phyloP scores from a whole-genome alignment of 2,888 invertebrate species.

The Dicyrtomina minuta region DNA sequence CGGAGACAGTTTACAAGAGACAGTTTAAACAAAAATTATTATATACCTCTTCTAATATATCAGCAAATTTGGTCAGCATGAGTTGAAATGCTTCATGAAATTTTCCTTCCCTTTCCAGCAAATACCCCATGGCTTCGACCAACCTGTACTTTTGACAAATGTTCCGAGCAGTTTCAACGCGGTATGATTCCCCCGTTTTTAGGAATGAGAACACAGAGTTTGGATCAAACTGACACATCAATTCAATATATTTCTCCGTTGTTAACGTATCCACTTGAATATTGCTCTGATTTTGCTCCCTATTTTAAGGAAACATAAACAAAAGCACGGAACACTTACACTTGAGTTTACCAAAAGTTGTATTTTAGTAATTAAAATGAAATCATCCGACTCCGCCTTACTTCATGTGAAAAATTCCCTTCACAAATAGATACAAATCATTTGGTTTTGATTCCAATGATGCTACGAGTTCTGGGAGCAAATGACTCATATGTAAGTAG shows the following conservation, averaged over 20 bases:
- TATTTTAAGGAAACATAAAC: slow-evolving; percentile 31
- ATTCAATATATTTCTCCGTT: slow-evolving; percentile 65
- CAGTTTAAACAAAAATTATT: neutral
- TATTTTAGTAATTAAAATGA: too few species aligned
- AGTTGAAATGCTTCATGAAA: slow-evolving; percentile 68
- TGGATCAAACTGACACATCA: slow-evolving; percentile 65
- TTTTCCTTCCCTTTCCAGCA: slow-evolving; percentile 74
- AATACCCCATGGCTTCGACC: slow-evolving; percentile 68
- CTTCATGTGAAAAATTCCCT: slow-evolving; percentile 62
- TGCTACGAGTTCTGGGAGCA: slow-evolving; percentile 58
- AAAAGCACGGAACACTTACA: neutral
- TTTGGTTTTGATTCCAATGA: slow-evolving; percentile 58
- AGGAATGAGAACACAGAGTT: slow-evolving; percentile 62
- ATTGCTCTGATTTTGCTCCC: slow-evolving; percentile 54
- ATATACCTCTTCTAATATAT: slow-evolving; percentile 16
- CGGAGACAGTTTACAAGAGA: neutral
- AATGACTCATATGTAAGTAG: slow-evolving; percentile 61
- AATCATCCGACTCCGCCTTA: too few species aligned
- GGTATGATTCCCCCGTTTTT: slow-evolving; percentile 62
- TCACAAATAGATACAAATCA: slow-evolving; percentile 63
- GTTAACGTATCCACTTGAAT: slow-evolving; percentile 57
- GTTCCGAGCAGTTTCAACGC: slow-evolving; percentile 59
- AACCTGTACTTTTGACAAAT: slow-evolving; percentile 66
- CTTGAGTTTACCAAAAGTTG: slow-evolving; percentile 2
- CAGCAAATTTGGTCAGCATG: slow-evolving; percentile 53